Conservation (phyloP, 2,113 vertebrate genomes). For the Thunnus maccoyii region DNA sequence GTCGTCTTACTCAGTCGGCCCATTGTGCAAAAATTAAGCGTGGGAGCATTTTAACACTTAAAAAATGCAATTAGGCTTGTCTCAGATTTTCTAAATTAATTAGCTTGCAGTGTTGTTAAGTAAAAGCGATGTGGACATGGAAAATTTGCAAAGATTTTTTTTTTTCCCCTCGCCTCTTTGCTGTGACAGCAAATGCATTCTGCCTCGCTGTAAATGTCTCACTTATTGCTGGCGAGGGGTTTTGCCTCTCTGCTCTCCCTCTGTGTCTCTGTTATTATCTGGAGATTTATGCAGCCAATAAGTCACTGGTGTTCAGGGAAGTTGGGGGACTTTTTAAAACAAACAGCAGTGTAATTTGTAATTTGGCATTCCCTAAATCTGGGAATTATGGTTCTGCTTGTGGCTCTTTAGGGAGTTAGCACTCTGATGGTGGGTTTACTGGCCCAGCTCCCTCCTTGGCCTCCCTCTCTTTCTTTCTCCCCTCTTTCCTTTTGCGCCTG, state of each 20-base stretch:
- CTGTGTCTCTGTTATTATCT: conserved; percentile 64
- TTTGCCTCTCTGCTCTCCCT: conserved; percentile 59
- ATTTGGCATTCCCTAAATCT: conserved; percentile 84
- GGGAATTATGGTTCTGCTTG: conserved; percentile 75
- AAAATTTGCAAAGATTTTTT: conserved; percentile 38
- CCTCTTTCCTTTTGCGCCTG: conserved; percentile 73
- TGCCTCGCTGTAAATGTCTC: conserved; percentile 64
- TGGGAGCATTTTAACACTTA: conserved; percentile 59
- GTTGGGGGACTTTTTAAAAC: conserved; percentile 81
- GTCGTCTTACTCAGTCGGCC: conserved; percentile 44
- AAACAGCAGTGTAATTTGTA: conserved; percentile 82
- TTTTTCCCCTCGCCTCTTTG: conserved; percentile 18
- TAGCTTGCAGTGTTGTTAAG: conserved; percentile 70
- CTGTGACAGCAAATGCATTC: conserved; percentile 62
- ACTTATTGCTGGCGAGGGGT: conserved; percentile 53
- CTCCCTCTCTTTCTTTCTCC: conserved; percentile 53
- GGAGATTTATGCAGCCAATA: conserved; percentile 79
- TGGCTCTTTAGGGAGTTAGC: conserved; percentile 77
- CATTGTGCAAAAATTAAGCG: conserved; percentile 67
- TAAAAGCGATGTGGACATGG: conserved; percentile 64
- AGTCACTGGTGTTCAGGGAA: conserved; percentile 76
- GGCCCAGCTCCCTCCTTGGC: conserved; percentile 65
- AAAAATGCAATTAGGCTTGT: conserved; percentile 73
- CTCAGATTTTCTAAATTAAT: conserved; percentile 74
- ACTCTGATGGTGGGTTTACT: conserved; percentile 78